Evolutionary conservation across 2,113 vertebrate species (phyloP), one percentile per base, ranked within the genome.

Genomic region (Chaetorhynchus papuensis): DNA sequence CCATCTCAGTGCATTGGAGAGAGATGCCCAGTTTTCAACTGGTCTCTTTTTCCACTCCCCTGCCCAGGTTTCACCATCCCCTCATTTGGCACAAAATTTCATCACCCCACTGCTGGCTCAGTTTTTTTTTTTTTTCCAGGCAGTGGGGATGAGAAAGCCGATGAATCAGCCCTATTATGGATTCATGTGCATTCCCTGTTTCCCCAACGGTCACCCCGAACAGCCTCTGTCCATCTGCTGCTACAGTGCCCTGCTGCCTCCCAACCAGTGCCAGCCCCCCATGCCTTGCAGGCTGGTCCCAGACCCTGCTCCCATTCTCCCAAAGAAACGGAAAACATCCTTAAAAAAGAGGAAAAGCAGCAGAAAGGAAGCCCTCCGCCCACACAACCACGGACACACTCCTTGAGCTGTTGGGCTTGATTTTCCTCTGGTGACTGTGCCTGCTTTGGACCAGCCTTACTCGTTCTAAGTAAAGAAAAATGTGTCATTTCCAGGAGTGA

Each of bases 401-500:
- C 79, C 81, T 63, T 0, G 7, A 89, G 84, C 64, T 90, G 95
- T 68, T 90, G 54, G 74, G 83, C 84, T 93, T 94, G 83, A 95
- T 97, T 96, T 96, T 94, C 92, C 86, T 89, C 60, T 10, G 30
- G 89, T 96, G 95, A 96, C 89, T 90, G 39, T 89, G 90, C 74
- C 86, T 94, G 70, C 90, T 74, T 90, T 74, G 90, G 90, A 96
- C 81, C 78, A 84, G 95, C 54, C 91, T 91, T 47, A 94, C 95
- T 93, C 9, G 66, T 96, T 97, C 97, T 96, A 97, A 96, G 96
- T 95, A 96, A 97, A 97, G 96, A 92, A 94, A 97, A 97, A 96
- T 49, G 94, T 97, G 95, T 97, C 96, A 97, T 97, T 97, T 96
- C 94, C 96, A 96, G 90, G 83, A 91, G 92, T 94, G 96, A 96